A percentile compares a stretch with the other conserved stretches of the same genome.
These are phyloP conservation scores for Cephus pygmeus DNA, from an alignment of 2,888 invertebrate species.

Conservation along the genomic window DNA sequence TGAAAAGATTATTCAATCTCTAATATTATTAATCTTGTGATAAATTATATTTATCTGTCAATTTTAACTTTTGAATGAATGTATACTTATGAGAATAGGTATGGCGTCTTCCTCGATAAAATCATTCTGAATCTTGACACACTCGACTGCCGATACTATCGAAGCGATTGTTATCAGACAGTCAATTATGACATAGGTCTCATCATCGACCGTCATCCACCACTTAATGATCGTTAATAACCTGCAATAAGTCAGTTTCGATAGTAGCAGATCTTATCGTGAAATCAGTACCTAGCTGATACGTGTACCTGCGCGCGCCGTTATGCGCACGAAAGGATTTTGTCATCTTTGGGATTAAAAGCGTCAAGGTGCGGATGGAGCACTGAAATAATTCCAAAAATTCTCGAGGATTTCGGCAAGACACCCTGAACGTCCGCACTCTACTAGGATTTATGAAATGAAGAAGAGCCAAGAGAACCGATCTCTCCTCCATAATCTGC, in stretches of 20 bases:
- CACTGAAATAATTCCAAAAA: slow-evolving; percentile 47
- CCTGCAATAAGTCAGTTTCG: slow-evolving; percentile 30
- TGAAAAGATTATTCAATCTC: slow-evolving; percentile 17
- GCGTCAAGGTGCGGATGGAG: slow-evolving; percentile 43
- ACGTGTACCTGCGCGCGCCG: slow-evolving; percentile 48
- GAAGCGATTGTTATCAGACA: slow-evolving; percentile 42
- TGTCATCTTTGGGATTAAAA: slow-evolving; percentile 45
- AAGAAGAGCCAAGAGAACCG: slow-evolving; percentile 40
- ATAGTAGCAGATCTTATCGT: no score
- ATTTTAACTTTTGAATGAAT: not conserved
- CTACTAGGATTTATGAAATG: slow-evolving; percentile 37
- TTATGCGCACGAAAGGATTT: slow-evolving; percentile 46
- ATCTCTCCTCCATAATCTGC: slow-evolving; percentile 43
- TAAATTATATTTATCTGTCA: not conserved
- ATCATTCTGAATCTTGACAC: slow-evolving; percentile 23
- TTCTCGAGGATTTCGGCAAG: slow-evolving; percentile 23
- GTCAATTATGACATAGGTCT: slow-evolving; percentile 31
- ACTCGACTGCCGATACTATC: slow-evolving; percentile 29
- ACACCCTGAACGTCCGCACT: not conserved
- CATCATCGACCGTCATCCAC: slow-evolving; percentile 34
- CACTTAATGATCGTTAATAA: slow-evolving; percentile 45
- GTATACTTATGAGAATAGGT: slow-evolving; percentile 39
- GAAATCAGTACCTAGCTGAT: no score
- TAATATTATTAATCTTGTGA: not conserved
- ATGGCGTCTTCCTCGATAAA: slow-evolving; percentile 37